These are phyloP conservation scores for Orthonyx spaldingii DNA, from an alignment of 2,113 vertebrate species.

Conservation along the genomic window DNA sequence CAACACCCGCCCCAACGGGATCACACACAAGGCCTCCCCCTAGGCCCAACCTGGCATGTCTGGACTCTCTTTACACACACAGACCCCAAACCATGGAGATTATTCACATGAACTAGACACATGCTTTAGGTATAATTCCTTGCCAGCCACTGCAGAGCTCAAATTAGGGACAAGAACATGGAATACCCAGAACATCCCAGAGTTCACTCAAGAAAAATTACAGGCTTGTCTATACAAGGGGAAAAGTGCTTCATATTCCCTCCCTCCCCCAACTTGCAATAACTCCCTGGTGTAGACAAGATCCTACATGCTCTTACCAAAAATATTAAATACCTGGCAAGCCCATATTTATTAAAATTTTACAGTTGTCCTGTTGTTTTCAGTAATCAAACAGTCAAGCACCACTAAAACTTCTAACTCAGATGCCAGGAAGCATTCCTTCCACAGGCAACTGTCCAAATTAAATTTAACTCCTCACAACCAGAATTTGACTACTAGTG, in stretches of 20 bases:
- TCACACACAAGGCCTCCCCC: neutral
- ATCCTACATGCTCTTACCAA: slow-evolving; percentile 20
- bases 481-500: neutral
- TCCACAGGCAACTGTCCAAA: neutral
- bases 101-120: neutral
- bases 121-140: rapidly evolving
- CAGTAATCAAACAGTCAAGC: slow-evolving; percentile 11
- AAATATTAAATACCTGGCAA: slow-evolving; percentile 21
- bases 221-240: neutral
- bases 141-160: neutral
- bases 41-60: rapidly evolving
- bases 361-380: neutral
- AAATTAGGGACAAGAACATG: neutral
- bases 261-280: neutral
- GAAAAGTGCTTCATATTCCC: neutral
- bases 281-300: neutral
- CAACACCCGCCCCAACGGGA: rapidly evolving
- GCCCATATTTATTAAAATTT: slow-evolving; percentile 26
- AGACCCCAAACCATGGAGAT: neutral
- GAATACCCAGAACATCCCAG: neutral
- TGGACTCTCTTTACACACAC: neutral
- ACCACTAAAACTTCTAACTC: neutral
- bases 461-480: neutral
- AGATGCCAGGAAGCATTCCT: neutral
- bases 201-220: neutral